Conservation (phyloP, 2,888 invertebrate species). For the Endomychus coccineus region DNA sequence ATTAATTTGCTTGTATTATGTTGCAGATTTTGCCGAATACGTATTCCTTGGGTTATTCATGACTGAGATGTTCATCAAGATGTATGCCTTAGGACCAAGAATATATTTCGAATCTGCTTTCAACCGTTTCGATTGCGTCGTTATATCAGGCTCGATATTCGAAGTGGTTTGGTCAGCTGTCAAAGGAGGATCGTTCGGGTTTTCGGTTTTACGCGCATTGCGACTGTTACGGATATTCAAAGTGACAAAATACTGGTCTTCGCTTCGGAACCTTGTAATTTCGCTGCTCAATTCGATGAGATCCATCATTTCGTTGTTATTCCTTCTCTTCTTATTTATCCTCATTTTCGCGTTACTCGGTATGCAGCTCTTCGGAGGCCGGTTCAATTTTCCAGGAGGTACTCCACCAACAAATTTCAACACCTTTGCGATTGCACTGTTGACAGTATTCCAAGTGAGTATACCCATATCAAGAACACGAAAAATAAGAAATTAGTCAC, state of each 20-base stretch:
- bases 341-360: slow-evolving; percentile 98
- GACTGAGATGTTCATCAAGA: slow-evolving; percentile 98
- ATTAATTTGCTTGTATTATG: slow-evolving; percentile 13
- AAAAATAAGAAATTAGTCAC: too few relatives aligned
- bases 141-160: slow-evolving; percentile 96
- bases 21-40: slow-evolving; percentile 92
- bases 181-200: slow-evolving; percentile 93
- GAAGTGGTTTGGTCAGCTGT: slow-evolving; percentile 97
- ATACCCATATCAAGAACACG: too few relatives aligned
- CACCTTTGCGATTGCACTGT: slow-evolving; percentile 97
- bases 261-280: slow-evolving; percentile 94
- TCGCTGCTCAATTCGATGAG: slow-evolving; percentile 98
- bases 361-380: slow-evolving; percentile 99
- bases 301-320: slow-evolving; percentile 97
- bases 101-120: slow-evolving; percentile 99
- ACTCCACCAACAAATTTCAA: slow-evolving; percentile 99
- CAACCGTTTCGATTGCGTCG: slow-evolving; percentile 99
- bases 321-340: slow-evolving; percentile 99
- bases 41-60: slow-evolving; percentile 97
- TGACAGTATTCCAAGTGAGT: slow-evolving; percentile 97
- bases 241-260: slow-evolving; percentile 97
- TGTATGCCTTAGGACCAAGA: slow-evolving; percentile 96
- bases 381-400: slow-evolving; percentile 83
- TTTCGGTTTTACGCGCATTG: slow-evolving; percentile 94
- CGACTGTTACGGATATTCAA: slow-evolving; percentile 97